Evolutionary conservation across 2,888 invertebrate species (phyloP).

Genomic region (Nematopogon swammerdamellus): DNA sequence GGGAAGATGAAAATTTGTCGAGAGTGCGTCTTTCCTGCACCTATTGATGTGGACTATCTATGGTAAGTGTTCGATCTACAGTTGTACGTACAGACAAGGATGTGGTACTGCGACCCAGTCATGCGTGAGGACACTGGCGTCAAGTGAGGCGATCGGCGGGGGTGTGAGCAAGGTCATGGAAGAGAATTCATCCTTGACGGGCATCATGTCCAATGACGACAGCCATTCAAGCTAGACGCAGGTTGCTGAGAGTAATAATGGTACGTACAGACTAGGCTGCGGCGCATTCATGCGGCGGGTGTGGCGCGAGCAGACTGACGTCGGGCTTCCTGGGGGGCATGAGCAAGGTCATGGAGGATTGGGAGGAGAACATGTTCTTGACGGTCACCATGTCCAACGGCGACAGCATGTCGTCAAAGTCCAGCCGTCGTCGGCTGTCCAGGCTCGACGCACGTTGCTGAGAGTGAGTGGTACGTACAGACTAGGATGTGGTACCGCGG

Average conservation of each 20-base stretch:
- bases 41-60: no score
- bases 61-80: no score
- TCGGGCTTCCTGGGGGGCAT: constrained; percentile 84
- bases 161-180: constrained; percentile 79
- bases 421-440: constrained; percentile 65
- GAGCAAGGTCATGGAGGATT: constrained; percentile 77
- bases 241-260: constrained; percentile 31
- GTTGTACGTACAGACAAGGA: not conserved
- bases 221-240: constrained; percentile 62
- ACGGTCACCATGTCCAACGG: constrained; percentile 85
- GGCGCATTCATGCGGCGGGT: not conserved
- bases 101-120: not conserved
- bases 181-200: constrained; percentile 81
- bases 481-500: not conserved
- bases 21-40: no score
- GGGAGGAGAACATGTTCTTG: constrained; percentile 79
- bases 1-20: no score
- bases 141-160: constrained; percentile 78
- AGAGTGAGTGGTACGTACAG: constrained; percentile 1
- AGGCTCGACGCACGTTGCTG: constrained; percentile 47
- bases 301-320: constrained; percentile 61
- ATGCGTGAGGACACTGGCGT: constrained; percentile 62
- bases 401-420: constrained; percentile 83
- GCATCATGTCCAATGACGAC: constrained; percentile 81
- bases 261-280: not conserved